Evolutionary conservation across 2,113 vertebrate species (phyloP), one percentile per base, ranked within the genome.

Genomic region (Phalacrocorax carbo): DNA sequence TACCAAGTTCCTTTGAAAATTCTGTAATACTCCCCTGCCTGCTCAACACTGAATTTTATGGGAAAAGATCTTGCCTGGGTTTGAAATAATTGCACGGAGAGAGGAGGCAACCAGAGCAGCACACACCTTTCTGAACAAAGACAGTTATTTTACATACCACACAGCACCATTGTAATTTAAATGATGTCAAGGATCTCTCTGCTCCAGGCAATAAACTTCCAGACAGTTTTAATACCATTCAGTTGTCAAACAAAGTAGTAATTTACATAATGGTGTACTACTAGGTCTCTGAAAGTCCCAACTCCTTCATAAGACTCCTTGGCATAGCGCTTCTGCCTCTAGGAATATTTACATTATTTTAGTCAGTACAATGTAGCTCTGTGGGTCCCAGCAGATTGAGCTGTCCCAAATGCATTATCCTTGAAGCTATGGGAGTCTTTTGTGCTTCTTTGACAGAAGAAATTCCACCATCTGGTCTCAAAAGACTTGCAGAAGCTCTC

Each of bases 231-330:
- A 90, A 90, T 90, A 88, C 52, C 65, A 64, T 64, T 78, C 94
- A 90, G 64, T 86, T 95, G 90, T 95, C 96, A 97, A 95, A 96
- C 80, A 91, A 91, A 92, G 80, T 60, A 90, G 82, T 71, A 88
- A 94, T 95, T 94, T 95, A 88, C 87, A 90, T 92, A 92, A 93
- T 80, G 93, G 71, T 5, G 1, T 64, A 25, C 78, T 62, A 42
- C 71, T 40, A 36, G 15, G 68, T 42, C 90, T 94, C 75, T 66
- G 85, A 65, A 81, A 90, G 55, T 85, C 85, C 68, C 60, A 92
- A 9, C 38, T 64, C 92, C 88, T 95, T 80, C 82, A 60, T 60
- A 82, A 87, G 75, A 54, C 57, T 96, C 58, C 51, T 60, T 81
- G 79, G 79, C 81, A 60, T 46, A 62, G 29, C 5, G 3, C 38